A percentile compares a stretch with the other conserved stretches of the same genome.
Conservation (phyloP, 2,888 invertebrate species). For the Leucophenga montana region DNA sequence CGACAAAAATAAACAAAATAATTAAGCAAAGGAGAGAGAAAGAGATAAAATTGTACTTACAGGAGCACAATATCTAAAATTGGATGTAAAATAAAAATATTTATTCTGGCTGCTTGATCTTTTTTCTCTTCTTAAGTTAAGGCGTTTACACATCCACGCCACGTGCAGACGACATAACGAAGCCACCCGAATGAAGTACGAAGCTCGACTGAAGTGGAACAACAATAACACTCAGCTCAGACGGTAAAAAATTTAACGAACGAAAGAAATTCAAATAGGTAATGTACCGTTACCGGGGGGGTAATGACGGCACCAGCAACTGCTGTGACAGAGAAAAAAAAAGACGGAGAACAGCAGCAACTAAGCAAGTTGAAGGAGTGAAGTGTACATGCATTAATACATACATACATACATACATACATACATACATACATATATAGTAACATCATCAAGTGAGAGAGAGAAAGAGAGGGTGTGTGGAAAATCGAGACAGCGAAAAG, state of each 20-base stretch:
- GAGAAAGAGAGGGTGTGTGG: not conserved
- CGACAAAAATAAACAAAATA: slow-evolving; percentile 6
- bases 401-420: no score
- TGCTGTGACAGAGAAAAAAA: slow-evolving; percentile 2
- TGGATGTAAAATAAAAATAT: no score
- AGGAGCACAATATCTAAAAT: no score
- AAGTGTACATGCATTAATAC: slow-evolving; percentile 34
- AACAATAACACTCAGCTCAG: slow-evolving; percentile 29
- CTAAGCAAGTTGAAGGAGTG: slow-evolving; percentile 36
- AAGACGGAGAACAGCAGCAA: slow-evolving; percentile 25
- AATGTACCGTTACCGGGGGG: not conserved
- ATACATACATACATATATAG: not conserved
- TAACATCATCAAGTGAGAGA: not conserved
- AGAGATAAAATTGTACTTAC: no score
- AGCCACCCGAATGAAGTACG: slow-evolving; percentile 40
- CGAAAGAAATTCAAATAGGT: slow-evolving; percentile 21
- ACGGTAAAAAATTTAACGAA: slow-evolving; percentile 40
- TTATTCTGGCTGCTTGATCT: no score
- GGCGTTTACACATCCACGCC: slow-evolving; percentile 44
- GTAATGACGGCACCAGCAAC: not conserved
- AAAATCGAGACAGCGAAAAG: not conserved
- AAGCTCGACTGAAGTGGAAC: slow-evolving; percentile 65
- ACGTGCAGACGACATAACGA: slow-evolving; percentile 41
- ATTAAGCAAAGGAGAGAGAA: not conserved
- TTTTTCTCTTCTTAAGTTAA: no score